These are phyloP conservation scores for Andrena camellia DNA, from an alignment of 2,888 invertebrate genomes.

Conservation along the genomic window DNA sequence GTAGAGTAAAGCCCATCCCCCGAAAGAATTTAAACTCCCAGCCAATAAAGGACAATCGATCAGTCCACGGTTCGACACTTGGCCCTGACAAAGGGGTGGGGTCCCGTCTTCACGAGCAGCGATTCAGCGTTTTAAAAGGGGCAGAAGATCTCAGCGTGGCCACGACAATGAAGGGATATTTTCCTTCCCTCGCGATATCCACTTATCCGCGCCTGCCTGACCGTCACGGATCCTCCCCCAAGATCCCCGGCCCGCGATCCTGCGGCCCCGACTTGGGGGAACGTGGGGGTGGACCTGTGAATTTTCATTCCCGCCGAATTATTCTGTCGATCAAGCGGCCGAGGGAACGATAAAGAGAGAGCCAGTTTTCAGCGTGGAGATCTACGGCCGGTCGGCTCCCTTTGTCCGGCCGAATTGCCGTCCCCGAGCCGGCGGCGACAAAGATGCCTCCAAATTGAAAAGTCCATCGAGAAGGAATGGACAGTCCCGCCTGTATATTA, in stretches of 20 bases:
- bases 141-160: conserved; percentile 47
- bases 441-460: conserved; percentile 73
- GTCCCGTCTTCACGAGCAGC: background rate
- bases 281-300: conserved; percentile 67
- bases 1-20: background rate
- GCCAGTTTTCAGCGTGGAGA: conserved; percentile 65
- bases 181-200: conserved; percentile 62
- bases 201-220: conserved; percentile 68
- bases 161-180: conserved; percentile 60
- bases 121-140: conserved; percentile 52
- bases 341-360: conserved; percentile 31
- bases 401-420: conserved; percentile 72
- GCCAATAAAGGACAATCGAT: conserved; percentile 55
- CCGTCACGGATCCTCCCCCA: conserved; percentile 56
- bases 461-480: conserved; percentile 68
- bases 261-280: conserved; percentile 33
- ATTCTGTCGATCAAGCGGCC: conserved; percentile 75
- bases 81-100: conserved; percentile 52
- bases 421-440: conserved; percentile 57
- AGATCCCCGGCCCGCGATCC: conserved; percentile 31
- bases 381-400: conserved; percentile 57
- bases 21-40: conserved; percentile 40
- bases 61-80: conserved; percentile 54
- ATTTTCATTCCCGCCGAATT: conserved; percentile 80
- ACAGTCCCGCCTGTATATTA: conserved; percentile 63